Evolutionary conservation across 2,797 vertebrate genomes (phyloP).

Genomic region (Vipera ursinii): DNA sequence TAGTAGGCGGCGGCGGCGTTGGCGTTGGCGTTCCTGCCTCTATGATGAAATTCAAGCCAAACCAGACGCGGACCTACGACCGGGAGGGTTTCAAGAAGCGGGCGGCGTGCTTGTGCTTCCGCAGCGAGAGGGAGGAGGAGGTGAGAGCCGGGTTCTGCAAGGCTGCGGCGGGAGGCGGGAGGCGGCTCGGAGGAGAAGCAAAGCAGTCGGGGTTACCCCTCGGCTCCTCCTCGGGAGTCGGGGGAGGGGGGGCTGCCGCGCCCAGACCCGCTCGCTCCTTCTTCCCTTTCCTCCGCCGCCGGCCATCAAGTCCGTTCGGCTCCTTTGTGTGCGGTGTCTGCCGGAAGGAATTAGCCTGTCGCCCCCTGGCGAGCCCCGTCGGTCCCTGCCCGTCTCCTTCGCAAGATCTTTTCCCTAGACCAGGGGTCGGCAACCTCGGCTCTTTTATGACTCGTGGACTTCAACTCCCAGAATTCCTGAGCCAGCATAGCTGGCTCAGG

Average conservation of each 20-base stretch:
- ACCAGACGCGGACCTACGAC: conserved; percentile 96
- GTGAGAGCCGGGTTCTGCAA: conserved; percentile 66
- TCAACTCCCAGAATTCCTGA: too few species aligned
- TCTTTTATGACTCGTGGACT: too few species aligned
- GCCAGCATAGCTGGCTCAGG: too few species aligned
- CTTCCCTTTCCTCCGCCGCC: background rate
- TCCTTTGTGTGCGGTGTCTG: background rate
- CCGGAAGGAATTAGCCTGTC: background rate
- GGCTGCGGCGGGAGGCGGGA: background rate
- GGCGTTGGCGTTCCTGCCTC: conserved; percentile 43
- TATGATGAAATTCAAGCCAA: conserved; percentile 98
- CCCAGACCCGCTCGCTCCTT: background rate
- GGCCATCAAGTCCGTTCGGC: background rate
- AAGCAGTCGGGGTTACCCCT: background rate
- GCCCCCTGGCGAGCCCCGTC: conserved; percentile 3
- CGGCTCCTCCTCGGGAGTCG: too few species aligned
- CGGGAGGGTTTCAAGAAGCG: conserved; percentile 92
- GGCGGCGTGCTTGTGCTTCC: conserved; percentile 91
- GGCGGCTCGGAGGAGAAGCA: background rate
- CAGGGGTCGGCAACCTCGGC: too few species aligned
- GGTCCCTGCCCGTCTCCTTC: background rate
- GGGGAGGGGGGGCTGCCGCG: background rate
- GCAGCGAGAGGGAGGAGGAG: conserved; percentile 87
- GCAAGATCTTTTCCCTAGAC: too few species aligned
- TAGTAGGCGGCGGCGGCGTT: conserved; percentile 31